Percentiles rank a stretch among this genome's conserved stretches.
Evolutionary conservation across 2,797 vertebrate species (phyloP).

Genomic region (Liasis olivaceus): DNA sequence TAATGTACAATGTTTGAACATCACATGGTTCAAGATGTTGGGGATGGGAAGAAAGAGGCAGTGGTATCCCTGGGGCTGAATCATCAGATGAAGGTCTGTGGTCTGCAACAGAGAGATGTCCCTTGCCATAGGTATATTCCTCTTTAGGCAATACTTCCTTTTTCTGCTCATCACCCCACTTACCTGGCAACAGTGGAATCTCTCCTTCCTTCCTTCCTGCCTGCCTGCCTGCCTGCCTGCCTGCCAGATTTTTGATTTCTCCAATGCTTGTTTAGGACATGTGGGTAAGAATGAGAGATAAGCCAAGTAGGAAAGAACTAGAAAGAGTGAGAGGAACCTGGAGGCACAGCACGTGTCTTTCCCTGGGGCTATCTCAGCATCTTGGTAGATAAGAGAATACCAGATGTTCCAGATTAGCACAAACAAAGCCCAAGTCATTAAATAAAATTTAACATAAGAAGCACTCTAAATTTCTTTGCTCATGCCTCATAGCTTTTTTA

Average conservation of each 20-base stretch:
- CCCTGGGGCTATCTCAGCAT: background rate
- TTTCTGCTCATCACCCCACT: background rate
- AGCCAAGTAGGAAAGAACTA: background rate
- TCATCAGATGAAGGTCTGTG: background rate
- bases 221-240: background rate
- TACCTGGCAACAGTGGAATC: background rate
- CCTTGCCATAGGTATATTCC: background rate
- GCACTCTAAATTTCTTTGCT: background rate
- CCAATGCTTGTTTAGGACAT: background rate
- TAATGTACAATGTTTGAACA: background rate
- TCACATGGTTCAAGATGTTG: background rate
- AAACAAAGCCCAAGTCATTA: background rate
- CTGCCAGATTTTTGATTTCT: background rate
- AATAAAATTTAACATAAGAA: background rate
- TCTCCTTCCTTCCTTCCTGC: background rate
- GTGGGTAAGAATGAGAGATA: background rate
- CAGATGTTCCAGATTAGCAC: background rate
- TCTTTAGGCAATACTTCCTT: background rate
- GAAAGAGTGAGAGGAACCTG: background rate
- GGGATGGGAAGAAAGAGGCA: background rate
- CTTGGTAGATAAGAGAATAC: background rate
- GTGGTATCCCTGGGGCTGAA: background rate
- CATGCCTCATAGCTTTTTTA: background rate
- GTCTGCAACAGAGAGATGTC: background rate
- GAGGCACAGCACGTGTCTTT: background rate